A percentile compares a stretch with the other conserved stretches of the same genome.
Evolutionary conservation across 2,888 invertebrate species (phyloP).

Genomic region (Eristalis tenax): DNA sequence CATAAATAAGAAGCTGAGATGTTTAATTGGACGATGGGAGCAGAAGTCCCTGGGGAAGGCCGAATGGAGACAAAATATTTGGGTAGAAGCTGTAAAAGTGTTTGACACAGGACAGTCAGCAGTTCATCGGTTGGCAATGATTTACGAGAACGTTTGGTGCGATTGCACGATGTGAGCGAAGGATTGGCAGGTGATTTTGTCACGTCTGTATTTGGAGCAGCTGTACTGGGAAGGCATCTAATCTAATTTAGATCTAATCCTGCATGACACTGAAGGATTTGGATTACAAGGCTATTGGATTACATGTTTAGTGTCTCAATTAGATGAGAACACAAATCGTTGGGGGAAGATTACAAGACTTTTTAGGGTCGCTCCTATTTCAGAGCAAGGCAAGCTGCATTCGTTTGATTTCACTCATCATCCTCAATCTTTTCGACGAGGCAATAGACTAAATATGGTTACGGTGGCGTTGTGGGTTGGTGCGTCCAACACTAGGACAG

Average conservation of each 20-base stretch:
- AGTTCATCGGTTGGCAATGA: neutral
- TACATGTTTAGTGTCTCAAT: no score
- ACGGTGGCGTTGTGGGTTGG: no score
- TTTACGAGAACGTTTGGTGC: neutral
- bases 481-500: no score
- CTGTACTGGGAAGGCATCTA: neutral
- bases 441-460: no score
- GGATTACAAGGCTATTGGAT: no score
- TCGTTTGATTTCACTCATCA: no score
- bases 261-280: no score
- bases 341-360: no score
- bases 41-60: neutral
- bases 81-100: neutral
- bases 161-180: neutral
- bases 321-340: no score
- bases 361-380: no score
- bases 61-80: neutral
- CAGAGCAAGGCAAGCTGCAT: no score
- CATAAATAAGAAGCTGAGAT: slow-evolving; percentile 40
- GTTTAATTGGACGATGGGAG: neutral
- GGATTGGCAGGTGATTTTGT: neutral
- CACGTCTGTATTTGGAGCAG: neutral
- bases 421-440: no score
- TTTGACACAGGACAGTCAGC: neutral
- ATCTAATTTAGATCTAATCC: neutral